These are phyloP conservation scores for Gastrophysa polygoni DNA, from an alignment of 2,888 invertebrate genomes.

Conservation along the genomic window DNA sequence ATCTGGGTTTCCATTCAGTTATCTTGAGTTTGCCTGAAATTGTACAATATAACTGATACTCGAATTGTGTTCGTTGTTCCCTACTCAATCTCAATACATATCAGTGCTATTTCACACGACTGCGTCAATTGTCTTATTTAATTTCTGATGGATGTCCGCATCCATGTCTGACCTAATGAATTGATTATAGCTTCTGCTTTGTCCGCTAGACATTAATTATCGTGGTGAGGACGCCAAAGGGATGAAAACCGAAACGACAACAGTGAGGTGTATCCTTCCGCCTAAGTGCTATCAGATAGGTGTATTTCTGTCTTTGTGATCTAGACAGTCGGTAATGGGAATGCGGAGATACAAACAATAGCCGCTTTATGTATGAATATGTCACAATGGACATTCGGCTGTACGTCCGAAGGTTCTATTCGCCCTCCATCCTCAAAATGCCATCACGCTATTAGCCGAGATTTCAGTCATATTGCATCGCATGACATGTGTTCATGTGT, in stretches of 20 bases:
- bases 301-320: constrained; percentile 43
- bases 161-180: constrained; percentile 20
- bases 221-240: constrained; percentile 4
- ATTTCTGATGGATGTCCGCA: constrained; percentile 16
- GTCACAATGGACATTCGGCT: constrained; percentile 46
- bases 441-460: too few species aligned
- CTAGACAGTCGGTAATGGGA: constrained; percentile 42
- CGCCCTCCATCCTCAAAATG: too few species aligned
- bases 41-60: too few species aligned
- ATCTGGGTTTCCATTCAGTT: too few species aligned
- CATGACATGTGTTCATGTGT: too few species aligned
- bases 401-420: too few species aligned
- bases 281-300: constrained; percentile 26
- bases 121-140: constrained; percentile 6
- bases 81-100: too few species aligned
- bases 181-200: constrained; percentile 6
- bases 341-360: constrained; percentile 47
- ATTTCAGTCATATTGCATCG: too few species aligned
- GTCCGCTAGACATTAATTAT: constrained; percentile 11
- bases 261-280: constrained; percentile 11
- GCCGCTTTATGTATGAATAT: constrained; percentile 40
- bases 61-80: too few species aligned
- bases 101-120: too few species aligned
- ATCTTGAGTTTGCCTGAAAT: too few species aligned
- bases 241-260: constrained; percentile 18